Base-by-base conservation (phyloP, 2,888 invertebrate genomes). In the Drosophila limbata region DNA sequence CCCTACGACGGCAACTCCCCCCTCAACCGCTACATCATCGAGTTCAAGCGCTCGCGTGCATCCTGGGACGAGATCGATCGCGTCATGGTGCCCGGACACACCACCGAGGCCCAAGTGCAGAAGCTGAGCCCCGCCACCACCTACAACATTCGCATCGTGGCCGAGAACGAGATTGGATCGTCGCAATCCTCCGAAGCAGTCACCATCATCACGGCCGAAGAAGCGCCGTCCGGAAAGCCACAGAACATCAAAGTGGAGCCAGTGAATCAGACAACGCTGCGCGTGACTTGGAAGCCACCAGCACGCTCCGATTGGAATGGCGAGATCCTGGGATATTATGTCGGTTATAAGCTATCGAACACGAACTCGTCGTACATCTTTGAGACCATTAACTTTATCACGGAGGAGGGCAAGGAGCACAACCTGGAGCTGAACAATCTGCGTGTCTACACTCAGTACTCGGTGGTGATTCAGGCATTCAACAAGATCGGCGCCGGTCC, bases 401-500 rank as follows among this genome's bases (percentile, higher is more conserved):
- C 97, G 90, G 97, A 97, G 94, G 97, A 97, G 91, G 97, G 96
- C 92, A 97, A 97, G 89, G 97, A 98, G 92, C 97, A 97, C 90
- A 96, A 96, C 86, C 93, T 98, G 83, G 96, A 96, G 90, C 95
- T 97, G 89, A 94, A 95, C 73, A 96, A 96, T 85, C 93, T 97
- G 44, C 96, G 96, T 91, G 98, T 97, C 0, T 98, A 98, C 93
- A 98, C 98, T 0, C 97, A 98, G 92, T 98, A 98, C 93, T 96
- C 97, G n/a, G 96, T 98, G 21, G 98, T 98, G 19, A 97, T 98
- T 9, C 98, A 98, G 93, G 98, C 97, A 0, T 98, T 97, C 92
- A 99, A 98, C 93, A 97, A 97, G 92, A 96, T 98, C 88, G 98
- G 98, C 13, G 96, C 97, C 1, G 98, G 98, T 33, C 98, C 98